Percentiles rank a stretch among this genome's conserved stretches.
Conservation (phyloP, 2,113 vertebrate genomes). For the Oxyruncus cristatus region DNA sequence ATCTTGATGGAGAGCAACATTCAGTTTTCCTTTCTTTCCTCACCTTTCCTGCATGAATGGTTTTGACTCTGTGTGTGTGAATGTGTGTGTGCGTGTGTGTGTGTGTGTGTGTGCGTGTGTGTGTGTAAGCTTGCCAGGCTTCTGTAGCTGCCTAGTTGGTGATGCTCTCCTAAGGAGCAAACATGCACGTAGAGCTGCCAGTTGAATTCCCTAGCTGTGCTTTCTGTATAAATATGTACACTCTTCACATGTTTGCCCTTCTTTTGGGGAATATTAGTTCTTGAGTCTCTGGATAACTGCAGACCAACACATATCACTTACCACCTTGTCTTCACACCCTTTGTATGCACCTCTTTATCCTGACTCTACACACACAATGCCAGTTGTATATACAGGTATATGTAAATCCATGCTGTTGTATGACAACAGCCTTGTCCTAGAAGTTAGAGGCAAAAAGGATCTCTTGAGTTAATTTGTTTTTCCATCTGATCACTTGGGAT, state of each 20-base stretch:
- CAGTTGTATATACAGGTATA: neutral
- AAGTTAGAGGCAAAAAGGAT: neutral
- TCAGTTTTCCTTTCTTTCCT: neutral
- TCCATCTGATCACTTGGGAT: neutral
- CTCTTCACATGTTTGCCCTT: neutral
- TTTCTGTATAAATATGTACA: neutral
- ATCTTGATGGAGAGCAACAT: neutral
- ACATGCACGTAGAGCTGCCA: neutral
- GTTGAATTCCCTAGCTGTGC: neutral
- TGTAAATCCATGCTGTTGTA: neutral
- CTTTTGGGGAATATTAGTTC: neutral
- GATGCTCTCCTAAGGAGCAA: neutral
- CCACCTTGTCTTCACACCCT: neutral
- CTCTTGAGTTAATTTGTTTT: neutral
- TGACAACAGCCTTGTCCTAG: neutral
- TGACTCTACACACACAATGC: neutral
- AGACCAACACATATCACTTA: neutral
- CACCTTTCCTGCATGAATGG: neutral
- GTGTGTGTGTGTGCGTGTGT: neutral
- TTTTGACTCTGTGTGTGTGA: neutral
- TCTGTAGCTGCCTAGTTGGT: neutral
- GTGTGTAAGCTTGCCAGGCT: neutral
- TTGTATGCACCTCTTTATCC: fast-evolving
- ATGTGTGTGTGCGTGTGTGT: neutral
- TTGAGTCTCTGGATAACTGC: neutral